Evolutionary conservation across 1,140 invertebrate species (phyloP).

Genomic region (Chrysomallon squamiferum): DNA sequence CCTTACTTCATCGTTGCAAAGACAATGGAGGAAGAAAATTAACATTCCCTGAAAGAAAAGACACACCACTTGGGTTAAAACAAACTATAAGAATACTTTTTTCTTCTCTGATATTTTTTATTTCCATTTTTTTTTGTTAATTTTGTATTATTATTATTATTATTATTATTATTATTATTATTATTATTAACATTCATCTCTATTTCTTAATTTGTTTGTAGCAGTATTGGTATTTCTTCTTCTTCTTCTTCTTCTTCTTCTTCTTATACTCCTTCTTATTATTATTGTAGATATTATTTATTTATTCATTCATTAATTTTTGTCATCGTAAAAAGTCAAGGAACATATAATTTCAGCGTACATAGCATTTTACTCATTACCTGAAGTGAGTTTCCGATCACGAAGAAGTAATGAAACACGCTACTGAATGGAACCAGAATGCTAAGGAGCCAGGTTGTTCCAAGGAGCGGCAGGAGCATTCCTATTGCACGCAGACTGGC

Average conservation of each 20-base stretch:
- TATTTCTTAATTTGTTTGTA: neutral
- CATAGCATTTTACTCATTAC: no score
- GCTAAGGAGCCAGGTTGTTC: constrained; percentile 38
- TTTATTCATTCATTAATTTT: no score
- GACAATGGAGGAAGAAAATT: constrained; percentile 5
- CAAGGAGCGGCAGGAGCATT: constrained; percentile 38
- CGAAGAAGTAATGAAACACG: constrained; percentile 44
- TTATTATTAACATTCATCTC: neutral
- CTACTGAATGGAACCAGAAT: constrained; percentile 35
- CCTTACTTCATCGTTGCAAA: constrained; percentile 3
- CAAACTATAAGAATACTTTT: neutral
- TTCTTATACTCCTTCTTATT: no score
- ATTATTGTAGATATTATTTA: no score
- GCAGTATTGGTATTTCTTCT: neutral
- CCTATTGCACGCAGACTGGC: constrained; percentile 41
- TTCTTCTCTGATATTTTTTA: neutral
- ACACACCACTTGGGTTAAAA: neutral
- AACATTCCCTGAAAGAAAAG: neutral
- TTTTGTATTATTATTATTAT: neutral
- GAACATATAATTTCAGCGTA: no score
- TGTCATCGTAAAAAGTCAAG: no score
- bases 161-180: neutral
- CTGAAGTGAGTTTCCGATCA: constrained; percentile 41
- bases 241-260: neutral
- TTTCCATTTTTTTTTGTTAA: neutral